Evolutionary conservation across 2,113 vertebrate species (phyloP).

Genomic region (Lepidothrix coronata): DNA sequence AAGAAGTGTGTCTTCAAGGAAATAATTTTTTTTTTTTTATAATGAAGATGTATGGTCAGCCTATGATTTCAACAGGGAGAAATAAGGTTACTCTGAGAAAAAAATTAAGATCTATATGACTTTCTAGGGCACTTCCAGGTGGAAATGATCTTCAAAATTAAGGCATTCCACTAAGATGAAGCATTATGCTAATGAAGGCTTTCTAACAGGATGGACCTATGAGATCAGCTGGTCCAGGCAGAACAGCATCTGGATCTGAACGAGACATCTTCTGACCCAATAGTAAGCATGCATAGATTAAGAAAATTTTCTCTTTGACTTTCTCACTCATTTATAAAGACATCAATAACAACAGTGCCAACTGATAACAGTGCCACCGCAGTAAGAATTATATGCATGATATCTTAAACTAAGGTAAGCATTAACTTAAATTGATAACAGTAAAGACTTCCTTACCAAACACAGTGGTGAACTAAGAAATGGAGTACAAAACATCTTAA

Average conservation of each 20-base stretch:
- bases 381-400: background rate
- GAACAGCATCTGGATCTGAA: background rate
- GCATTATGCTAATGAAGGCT: background rate
- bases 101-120: background rate
- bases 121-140: background rate
- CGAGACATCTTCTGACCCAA: background rate
- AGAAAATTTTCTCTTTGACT: background rate
- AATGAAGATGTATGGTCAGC: background rate
- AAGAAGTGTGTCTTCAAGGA: background rate
- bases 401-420: background rate
- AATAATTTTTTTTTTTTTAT: background rate
- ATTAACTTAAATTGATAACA: background rate
- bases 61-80: background rate
- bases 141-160: background rate
- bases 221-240: background rate
- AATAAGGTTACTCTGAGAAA: background rate
- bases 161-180: background rate
- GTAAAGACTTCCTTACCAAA: background rate
- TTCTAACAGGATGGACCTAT: background rate
- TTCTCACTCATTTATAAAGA: background rate
- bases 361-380: background rate
- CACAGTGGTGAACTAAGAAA: background rate
- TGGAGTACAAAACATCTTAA: background rate
- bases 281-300: background rate
- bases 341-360: fast-evolving